Base-by-base conservation (phyloP, 2,888 invertebrate genomes). In the Monoplex corrugatus region DNA sequence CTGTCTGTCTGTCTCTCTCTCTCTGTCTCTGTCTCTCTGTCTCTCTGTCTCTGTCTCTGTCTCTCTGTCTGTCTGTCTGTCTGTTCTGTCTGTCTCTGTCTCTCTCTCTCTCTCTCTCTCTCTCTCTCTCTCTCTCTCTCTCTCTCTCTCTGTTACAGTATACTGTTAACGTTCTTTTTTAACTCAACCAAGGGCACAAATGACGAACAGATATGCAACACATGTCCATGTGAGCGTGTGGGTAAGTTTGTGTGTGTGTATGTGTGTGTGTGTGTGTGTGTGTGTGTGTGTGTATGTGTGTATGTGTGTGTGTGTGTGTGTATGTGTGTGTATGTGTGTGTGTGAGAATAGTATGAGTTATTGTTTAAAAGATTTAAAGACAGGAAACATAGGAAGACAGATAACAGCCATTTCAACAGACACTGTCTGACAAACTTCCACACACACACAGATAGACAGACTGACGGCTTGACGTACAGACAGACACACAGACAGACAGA, bases 401-500 rank as follows among this genome's bases (percentile, higher is more conserved):
- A 63, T 23, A 63, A n/a, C n/a, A n/a, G n/a, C n/a, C n/a, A n/a
- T n/a, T n/a, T n/a, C n/a, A n/a, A n/a, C n/a, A n/a, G n/a, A n/a
- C n/a, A n/a, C n/a, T n/a, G n/a, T n/a, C n/a, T n/a, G n/a, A 57
- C 57, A 57, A 13, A 78, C 75, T 16, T 32, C 16, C 38, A 19
- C 38, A 38, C 75, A 38, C 23, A 38, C 75, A 38, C 38, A 38
- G 35, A 75, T 16, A 75, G 3, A 75, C 75, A 75, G 5, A 75
- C 75, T 10, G 35, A 75, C 3, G 35, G 35, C 32, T 38, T 35
- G 5, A 35, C 75, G 35, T 38, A 75, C 68, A 68, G 28, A 68
- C 68, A 68, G 28, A 68, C 68, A 68, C 68, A 68, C 68, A 68
- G 2, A 68, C 68, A 75, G 13, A 75, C 75, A 78, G 35, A 78